Evolutionary conservation across 92 coral and sea anemone species (phyloP).

Genomic region (Paramuricea clavata): DNA sequence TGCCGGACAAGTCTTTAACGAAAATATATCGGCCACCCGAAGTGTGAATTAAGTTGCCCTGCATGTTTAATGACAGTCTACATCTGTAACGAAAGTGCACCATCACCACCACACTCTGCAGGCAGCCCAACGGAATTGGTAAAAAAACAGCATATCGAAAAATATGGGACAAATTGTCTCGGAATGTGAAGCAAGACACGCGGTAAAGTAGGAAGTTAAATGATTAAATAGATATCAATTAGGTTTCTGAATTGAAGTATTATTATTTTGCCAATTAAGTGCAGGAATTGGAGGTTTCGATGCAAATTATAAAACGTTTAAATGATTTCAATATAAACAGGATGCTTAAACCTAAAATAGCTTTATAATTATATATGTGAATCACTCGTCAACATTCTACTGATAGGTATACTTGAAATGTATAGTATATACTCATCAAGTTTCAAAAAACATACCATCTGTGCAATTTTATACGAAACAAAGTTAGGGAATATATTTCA

Average conservation of each 20-base stretch:
- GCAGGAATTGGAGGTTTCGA: background rate
- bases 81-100: too few species aligned
- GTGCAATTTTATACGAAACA: background rate
- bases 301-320: constrained; percentile 5
- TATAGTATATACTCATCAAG: background rate
- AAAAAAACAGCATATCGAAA: too few species aligned
- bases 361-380: background rate
- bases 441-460: background rate
- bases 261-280: background rate
- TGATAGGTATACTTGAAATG: too few species aligned
- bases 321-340: background rate
- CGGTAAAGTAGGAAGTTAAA: background rate
- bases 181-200: background rate
- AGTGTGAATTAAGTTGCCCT: too few species aligned
- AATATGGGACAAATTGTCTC: background rate
- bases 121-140: too few species aligned
- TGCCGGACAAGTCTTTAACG: too few species aligned
- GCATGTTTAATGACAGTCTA: too few species aligned
- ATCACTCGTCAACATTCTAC: background rate
- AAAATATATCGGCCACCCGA: too few species aligned
- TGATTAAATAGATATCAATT: background rate
- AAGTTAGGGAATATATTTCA: background rate
- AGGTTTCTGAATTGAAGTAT: background rate
- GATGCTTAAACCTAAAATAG: background rate
- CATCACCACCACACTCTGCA: too few species aligned